A percentile compares a stretch with the other conserved stretches of the same genome.
These are phyloP conservation scores for Semnornis frantzii DNA, from an alignment of 2,113 vertebrate species.

Conservation along the genomic window DNA sequence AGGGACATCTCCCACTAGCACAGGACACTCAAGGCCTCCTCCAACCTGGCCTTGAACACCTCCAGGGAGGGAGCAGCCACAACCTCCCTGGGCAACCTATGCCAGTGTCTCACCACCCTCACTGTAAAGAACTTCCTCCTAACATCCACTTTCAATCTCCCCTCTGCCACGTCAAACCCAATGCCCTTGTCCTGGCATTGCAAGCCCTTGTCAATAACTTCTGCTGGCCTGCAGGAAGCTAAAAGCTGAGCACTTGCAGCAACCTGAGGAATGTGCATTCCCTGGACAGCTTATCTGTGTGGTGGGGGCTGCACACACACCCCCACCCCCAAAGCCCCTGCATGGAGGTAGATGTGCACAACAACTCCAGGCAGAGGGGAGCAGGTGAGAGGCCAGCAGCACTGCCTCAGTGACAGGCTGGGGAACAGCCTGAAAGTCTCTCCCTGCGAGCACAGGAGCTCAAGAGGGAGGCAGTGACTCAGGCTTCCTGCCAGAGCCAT, in stretches of 20 bases:
- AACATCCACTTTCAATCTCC: too few relatives aligned
- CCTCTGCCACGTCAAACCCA: too few relatives aligned
- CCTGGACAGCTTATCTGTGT: background rate
- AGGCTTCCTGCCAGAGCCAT: background rate
- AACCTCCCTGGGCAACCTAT: too few relatives aligned
- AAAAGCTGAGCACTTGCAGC: background rate
- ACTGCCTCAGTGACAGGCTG: background rate
- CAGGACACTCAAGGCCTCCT: too few relatives aligned
- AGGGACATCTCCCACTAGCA: too few relatives aligned
- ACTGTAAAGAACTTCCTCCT: too few relatives aligned
- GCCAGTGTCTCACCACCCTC: too few relatives aligned
- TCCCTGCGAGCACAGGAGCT: background rate
- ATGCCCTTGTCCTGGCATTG: too few relatives aligned
- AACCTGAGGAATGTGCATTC: background rate
- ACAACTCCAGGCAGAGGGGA: background rate
- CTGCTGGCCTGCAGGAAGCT: constrained; percentile 23
- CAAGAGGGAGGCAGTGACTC: background rate
- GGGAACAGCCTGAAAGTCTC: background rate
- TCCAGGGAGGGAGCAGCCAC: too few relatives aligned
- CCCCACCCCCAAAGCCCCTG: too few relatives aligned
- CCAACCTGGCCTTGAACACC: too few relatives aligned
- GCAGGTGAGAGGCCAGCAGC: constrained; percentile 33
- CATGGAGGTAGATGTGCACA: background rate
- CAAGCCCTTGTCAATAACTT: too few relatives aligned
- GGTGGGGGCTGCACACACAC: background rate